phyloP scores from a whole-genome alignment of 2,113 vertebrate species.

The Tetraodon nigroviridis region DNA sequence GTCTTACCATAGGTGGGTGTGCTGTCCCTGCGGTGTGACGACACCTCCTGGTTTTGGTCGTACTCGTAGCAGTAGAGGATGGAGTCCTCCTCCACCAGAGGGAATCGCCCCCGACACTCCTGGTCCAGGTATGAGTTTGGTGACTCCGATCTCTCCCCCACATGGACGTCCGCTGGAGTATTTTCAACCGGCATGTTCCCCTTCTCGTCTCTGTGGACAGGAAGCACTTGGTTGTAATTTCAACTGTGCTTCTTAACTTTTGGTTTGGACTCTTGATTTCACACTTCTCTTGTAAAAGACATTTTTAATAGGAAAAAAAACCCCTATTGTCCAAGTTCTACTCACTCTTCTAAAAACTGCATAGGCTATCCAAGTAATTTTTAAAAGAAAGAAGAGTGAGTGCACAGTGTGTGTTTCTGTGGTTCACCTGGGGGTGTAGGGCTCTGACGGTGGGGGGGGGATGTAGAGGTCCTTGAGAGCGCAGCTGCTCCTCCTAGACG shows the following conservation, averaged over 20 bases:
- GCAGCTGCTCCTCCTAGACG: constrained; percentile 93
- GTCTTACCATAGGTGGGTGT: constrained; percentile 91
- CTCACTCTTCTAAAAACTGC: too few species aligned
- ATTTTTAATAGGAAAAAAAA: too few species aligned
- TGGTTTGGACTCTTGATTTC: too few species aligned
- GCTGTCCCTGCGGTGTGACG: constrained; percentile 87
- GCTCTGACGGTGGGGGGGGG: constrained; percentile 92
- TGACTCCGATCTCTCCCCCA: constrained; percentile 91
- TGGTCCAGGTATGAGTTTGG: constrained; percentile 99
- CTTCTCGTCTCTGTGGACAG: constrained; percentile 84
- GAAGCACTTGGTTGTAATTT: background rate
- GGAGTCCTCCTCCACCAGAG: constrained; percentile 92
- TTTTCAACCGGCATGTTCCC: constrained; percentile 83
- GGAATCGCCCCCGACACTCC: constrained; percentile 89
- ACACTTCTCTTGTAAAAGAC: too few species aligned
- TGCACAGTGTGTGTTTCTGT: constrained; percentile 1
- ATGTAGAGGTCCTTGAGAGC: constrained; percentile 97
- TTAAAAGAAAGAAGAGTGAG: background rate
- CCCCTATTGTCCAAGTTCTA: too few species aligned
- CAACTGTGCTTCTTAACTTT: background rate
- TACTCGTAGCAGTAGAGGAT: constrained; percentile 97
- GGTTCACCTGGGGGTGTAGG: constrained; percentile 90
- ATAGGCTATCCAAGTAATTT: too few species aligned
- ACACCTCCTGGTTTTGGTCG: constrained; percentile 88
- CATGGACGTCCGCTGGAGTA: constrained; percentile 79